A percentile compares a stretch with the other conserved stretches of the same genome.
These are phyloP conservation scores for Hemicordylus capensis DNA, from an alignment of 2,113 vertebrate species.

Conservation along the genomic window DNA sequence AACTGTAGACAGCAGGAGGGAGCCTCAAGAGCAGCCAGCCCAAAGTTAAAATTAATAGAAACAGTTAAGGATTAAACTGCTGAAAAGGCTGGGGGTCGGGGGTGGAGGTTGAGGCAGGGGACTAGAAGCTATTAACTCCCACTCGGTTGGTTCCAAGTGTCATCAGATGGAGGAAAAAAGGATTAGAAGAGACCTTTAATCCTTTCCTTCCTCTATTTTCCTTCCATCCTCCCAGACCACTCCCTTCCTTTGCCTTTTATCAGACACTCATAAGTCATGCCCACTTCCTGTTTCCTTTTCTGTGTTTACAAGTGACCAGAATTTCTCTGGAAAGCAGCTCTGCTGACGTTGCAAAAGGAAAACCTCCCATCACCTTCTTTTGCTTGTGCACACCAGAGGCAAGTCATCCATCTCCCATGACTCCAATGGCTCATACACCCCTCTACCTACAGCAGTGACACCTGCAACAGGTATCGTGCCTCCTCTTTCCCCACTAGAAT, in stretches of 20 bases:
- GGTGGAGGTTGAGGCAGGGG: too few species aligned
- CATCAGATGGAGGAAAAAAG: too few species aligned
- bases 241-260: neutral
- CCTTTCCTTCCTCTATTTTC: neutral
- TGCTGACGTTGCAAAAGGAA: neutral
- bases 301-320: neutral
- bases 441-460: neutral
- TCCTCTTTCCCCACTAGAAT: neutral
- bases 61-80: neutral
- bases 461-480: too few species aligned
- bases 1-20: too few species aligned
- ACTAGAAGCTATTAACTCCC: too few species aligned
- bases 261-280: neutral
- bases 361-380: neutral
- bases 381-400: too few species aligned
- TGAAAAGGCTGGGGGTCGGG: neutral
- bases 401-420: too few species aligned
- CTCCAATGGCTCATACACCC: neutral
- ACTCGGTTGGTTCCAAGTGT: too few species aligned
- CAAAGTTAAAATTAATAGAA: neutral
- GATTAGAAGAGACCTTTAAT: neutral
- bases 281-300: neutral
- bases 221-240: neutral
- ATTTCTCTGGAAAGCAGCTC: neutral
- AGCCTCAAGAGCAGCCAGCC: neutral